Base-by-base conservation (phyloP, 2,888 invertebrate genomes). In the Rugalucina vietnamica region DNA sequence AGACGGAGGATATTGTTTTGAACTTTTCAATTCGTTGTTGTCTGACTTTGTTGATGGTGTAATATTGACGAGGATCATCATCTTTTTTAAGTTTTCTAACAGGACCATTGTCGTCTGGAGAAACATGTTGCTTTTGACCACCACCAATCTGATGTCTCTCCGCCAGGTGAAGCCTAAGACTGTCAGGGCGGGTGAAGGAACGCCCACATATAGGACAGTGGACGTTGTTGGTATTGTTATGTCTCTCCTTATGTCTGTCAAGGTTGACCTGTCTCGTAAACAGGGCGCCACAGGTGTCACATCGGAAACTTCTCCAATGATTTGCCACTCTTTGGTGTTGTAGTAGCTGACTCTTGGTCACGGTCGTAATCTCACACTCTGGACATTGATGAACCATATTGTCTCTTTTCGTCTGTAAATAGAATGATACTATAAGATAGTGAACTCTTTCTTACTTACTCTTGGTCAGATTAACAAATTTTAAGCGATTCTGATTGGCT, bases 231-330 rank as follows among this genome's bases (percentile, higher is more conserved):
- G 43, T 27, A 12, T 8, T 24, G 4, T 34, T 39, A 24, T 80
- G 76, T 34, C 76, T 76, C 39, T 76, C 39, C 72, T 27, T 71
- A 27, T 81, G 81, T 24, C 39, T 70, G 27, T 81, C 73, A 18
- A 82, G 36, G 32, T 77, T 78, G 32, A 43, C 39, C 50, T 73
- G 73, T 32, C 82, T 72, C 14, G 49, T 74, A 69, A 82, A 82
- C 43, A 18, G 3, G 10, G 39, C 36, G 24, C 39, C 36, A 69
- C 81, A 82, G 3, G 29, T 1, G 1, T 72, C 73, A 36, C 77
- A 82, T 0, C 18, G 43, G 8, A 43, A 77, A 21, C 65, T 71
- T 34, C 21, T 27, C 76, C 81, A 77, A 29, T 77, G 81, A 29
- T 82, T 43, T 36, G 60, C 65, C 29, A 65, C 72, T 1, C 81